These are phyloP conservation scores for Drosophila lini DNA, from an alignment of 1,140 invertebrate species.

Conservation along the genomic window DNA sequence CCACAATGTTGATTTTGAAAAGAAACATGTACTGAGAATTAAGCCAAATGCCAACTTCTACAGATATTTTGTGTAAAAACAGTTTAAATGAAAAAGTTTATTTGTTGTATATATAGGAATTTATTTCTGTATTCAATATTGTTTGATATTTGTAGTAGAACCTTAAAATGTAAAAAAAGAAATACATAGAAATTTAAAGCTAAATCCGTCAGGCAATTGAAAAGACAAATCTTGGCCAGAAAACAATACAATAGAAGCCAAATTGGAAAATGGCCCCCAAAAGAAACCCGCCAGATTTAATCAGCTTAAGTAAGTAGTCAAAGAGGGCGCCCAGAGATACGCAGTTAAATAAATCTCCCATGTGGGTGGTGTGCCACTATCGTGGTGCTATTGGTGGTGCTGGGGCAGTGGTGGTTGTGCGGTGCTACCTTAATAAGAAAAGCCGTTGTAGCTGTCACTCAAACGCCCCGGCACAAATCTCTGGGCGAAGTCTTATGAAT, in stretches of 20 bases:
- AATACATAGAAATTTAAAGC: background rate
- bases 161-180: too few species aligned
- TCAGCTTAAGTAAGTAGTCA: conserved; percentile 43
- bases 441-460: conserved; percentile 67
- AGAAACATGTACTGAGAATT: background rate
- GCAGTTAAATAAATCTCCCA: conserved; percentile 41
- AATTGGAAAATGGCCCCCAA: conserved; percentile 18
- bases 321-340: conserved; percentile 27
- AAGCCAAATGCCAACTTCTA: background rate
- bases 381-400: conserved; percentile 16
- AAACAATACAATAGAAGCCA: conserved; percentile 2
- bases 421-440: conserved; percentile 59
- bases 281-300: conserved; percentile 34
- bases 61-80: background rate
- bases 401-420: conserved; percentile 14
- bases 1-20: background rate
- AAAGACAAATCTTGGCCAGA: conserved; percentile 7
- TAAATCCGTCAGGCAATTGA: background rate
- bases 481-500: conserved; percentile 63
- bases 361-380: conserved; percentile 43
- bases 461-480: conserved; percentile 59
- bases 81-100: background rate
- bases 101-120: background rate
- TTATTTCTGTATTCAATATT: background rate
- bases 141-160: too few species aligned